Base-by-base conservation (phyloP, 2,113 vertebrate genomes). In the Oostethus manadensis region DNA sequence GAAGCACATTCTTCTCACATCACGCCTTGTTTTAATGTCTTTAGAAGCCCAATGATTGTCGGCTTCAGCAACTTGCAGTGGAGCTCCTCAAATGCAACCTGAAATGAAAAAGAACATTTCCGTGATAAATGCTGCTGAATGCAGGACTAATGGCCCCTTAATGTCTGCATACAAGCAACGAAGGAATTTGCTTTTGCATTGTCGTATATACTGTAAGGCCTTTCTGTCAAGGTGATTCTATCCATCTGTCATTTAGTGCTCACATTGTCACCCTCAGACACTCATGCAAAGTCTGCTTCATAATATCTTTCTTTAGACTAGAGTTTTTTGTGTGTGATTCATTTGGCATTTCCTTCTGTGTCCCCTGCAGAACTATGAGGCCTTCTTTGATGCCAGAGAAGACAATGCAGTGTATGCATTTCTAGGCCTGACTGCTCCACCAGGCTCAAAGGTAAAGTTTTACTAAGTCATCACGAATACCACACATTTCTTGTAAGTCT, bases 401-500 rank as follows among this genome's bases (percentile, higher is more conserved):
- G 95, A 99, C 78, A 96, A 98, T 1, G 92, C 93, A 0, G 93
- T 99, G 6, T 98, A 98, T 50, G 93, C 94, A 0, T 99, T 99
- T 76, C 80, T 99, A 77, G 94, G 96, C 68, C 79, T 99, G 90
- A 94, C 91, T 43, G 93, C 96, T 8, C 96, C 96, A 4, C 95
- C 96, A 22, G 95, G 96, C 51, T 98, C 95, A 45, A 99, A 98
- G 94, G 96, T 97, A 78, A 66, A 77, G 60, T 56, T 58, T 51
- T 42, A 44, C 22, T 6, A 61, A 74, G 26, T 51, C 65, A 64
- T 48, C 40, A 62, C 51, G 65, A 46, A 58, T 46, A 21, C 59
- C 23, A 29, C 6, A 1, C 17, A 14, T 22, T 23, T 55, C 60
- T 60, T 33, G 29, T 60, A 17, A 26, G 48, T 20, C 42, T 40